phyloP scores from a whole-genome alignment of 2,113 vertebrate species.

The Proterorhinus semilunaris region DNA sequence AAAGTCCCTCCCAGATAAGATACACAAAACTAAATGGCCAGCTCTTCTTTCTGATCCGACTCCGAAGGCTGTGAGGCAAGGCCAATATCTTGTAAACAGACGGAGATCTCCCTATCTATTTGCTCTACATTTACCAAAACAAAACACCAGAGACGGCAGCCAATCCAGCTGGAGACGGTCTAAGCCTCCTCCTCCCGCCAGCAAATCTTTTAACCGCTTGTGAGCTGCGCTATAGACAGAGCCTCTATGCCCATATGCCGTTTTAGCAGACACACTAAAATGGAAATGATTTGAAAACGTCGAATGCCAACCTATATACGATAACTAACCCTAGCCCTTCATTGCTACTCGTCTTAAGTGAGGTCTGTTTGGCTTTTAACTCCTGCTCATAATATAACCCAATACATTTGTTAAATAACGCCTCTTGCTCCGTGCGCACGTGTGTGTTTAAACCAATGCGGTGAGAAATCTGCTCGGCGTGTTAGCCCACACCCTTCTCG shows the following conservation, averaged over 20 bases:
- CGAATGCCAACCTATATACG: no score
- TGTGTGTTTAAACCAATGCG: conserved; percentile 56
- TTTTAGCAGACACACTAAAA: not conserved
- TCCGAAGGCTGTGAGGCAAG: conserved; percentile 31
- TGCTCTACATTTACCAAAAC: conserved; percentile 37
- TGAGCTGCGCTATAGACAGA: conserved; percentile 15
- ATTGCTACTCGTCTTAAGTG: not conserved
- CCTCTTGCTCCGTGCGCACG: conserved; percentile 10
- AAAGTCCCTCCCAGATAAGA: not conserved
- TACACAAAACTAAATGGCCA: conserved; percentile 1
- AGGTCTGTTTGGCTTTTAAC: not conserved
- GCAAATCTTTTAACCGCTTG: conserved; percentile 56
- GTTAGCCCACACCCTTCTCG: conserved; percentile 46
- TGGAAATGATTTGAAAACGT: not conserved
- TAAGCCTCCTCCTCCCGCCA: conserved; percentile 59
- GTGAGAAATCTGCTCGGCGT: conserved; percentile 32
- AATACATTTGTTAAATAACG: conserved; percentile 23
- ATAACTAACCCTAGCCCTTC: no score
- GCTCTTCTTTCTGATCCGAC: conserved; percentile 19
- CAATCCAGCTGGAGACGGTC: conserved; percentile 47
- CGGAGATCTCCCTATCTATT: conserved; percentile 32
- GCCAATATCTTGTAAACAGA: conserved; percentile 34
- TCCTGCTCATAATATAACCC: not conserved
- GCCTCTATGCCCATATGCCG: not conserved
- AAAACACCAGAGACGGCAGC: conserved; percentile 49